Percentiles rank a stretch among this genome's conserved stretches.
phyloP scores from a whole-genome alignment of 2,888 invertebrate species.

The Ophonus ardosiacus region DNA sequence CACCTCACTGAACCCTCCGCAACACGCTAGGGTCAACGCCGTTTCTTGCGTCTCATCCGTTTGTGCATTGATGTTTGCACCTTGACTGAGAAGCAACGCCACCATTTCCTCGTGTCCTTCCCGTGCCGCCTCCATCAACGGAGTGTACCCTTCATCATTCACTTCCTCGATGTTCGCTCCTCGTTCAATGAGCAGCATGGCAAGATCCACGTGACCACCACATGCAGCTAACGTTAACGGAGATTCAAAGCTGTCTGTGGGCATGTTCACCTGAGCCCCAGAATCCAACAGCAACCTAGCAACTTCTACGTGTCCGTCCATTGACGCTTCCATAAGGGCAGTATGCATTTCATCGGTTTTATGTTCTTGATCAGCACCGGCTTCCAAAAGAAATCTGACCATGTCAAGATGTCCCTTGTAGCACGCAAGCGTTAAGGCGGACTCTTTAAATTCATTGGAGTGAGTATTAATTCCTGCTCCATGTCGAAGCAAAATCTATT shows the following conservation, averaged over 20 bases:
- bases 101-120: conserved; percentile 99
- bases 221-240: conserved; percentile 98
- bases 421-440: conserved; percentile 88
- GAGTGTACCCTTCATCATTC: conserved; percentile 99
- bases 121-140: conserved; percentile 98
- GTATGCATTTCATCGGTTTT: conserved; percentile 99
- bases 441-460: conserved; percentile 99
- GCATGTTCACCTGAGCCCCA: conserved; percentile 98
- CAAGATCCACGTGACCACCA: conserved; percentile 98
- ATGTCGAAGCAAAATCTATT: conserved; percentile 89
- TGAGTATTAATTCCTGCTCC: conserved; percentile 99
- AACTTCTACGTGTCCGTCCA: conserved; percentile 99
- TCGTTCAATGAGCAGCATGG: conserved; percentile 95
- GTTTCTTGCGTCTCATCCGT: conserved; percentile 99
- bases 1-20: conserved; percentile 96
- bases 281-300: conserved; percentile 95
- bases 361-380: conserved; percentile 98
- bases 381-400: conserved; percentile 96
- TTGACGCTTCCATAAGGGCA: conserved; percentile 99
- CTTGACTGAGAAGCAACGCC: conserved; percentile 92
- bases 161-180: conserved; percentile 99
- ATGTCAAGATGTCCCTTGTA: conserved; percentile 98
- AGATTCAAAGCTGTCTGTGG: conserved; percentile 99
- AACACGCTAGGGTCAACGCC: conserved; percentile 94
- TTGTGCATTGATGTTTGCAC: conserved; percentile 98